phyloP scores from a whole-genome alignment of 2,797 vertebrate species.

The Odontamblyopus rebecca region DNA sequence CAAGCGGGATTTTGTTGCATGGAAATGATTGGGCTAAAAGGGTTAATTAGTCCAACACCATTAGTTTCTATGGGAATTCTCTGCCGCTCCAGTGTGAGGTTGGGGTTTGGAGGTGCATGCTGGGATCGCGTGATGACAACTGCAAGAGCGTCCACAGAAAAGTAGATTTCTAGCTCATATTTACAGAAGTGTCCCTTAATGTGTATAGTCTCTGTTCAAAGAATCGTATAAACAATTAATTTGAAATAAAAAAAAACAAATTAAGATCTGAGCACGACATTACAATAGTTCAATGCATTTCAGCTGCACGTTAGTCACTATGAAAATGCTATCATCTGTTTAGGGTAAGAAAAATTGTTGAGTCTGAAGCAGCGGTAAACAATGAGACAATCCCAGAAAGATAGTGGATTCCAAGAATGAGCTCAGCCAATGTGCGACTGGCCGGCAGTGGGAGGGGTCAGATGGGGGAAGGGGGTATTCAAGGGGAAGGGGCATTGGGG shows the following conservation, averaged over 20 bases:
- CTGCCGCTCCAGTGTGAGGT: no score
- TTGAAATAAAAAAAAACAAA: neutral
- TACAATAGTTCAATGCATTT: neutral
- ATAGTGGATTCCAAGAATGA: slow-evolving; percentile 65
- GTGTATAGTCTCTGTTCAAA: no score
- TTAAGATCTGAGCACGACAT: neutral
- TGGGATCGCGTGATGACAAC: no score
- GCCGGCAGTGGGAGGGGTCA: slow-evolving; percentile 15
- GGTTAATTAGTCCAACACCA: no score
- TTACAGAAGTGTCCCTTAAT: no score
- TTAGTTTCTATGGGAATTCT: no score
- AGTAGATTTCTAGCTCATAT: no score
- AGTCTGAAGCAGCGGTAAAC: slow-evolving; percentile 34
- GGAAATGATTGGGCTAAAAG: no score
- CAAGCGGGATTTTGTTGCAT: no score
- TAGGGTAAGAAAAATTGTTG: slow-evolving; percentile 9
- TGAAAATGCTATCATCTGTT: slow-evolving; percentile 3
- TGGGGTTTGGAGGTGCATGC: no score
- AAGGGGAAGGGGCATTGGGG: slow-evolving; percentile 8
- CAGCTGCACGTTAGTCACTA: neutral
- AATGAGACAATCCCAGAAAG: slow-evolving; percentile 62
- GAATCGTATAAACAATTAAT: no score
- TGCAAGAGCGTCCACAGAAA: no score
- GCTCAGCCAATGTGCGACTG: slow-evolving; percentile 55
- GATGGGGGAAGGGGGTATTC: neutral